Conservation (phyloP, 2,888 invertebrate genomes). For the Drosophila quinaria region DNA sequence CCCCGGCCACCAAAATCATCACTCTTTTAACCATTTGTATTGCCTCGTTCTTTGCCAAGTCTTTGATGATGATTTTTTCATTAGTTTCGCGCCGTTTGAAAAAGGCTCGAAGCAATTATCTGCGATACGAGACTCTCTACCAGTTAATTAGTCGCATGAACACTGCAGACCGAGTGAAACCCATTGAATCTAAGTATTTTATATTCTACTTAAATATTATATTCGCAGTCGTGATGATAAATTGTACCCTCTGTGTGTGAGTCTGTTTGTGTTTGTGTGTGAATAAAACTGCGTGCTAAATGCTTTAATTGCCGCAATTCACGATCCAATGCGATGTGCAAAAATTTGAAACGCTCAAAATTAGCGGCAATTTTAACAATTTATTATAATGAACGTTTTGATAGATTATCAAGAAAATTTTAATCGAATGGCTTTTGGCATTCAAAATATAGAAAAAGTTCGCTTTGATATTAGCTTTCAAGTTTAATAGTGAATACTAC, state of each 20-base stretch:
- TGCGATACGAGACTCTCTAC: constrained; percentile 7
- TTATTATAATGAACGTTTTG: constrained; percentile 47
- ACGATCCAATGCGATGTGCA: constrained; percentile 48
- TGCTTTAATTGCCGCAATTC: constrained; percentile 73
- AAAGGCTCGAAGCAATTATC: constrained; percentile 37
- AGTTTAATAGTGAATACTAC: not conserved
- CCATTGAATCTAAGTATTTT: constrained; percentile 37
- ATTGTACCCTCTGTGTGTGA: constrained; percentile 24
- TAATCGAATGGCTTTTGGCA: constrained; percentile 25
- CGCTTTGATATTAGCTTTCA: not conserved
- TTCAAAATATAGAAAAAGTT: not conserved
- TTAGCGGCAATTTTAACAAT: constrained; percentile 60
- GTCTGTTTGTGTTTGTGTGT: constrained; percentile 15
- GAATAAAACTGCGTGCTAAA: constrained; percentile 71
- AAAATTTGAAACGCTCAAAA: constrained; percentile 65
- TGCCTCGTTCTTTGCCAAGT: constrained; percentile 25
- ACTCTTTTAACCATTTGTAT: constrained; percentile 27
- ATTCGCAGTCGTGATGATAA: constrained; percentile 57
- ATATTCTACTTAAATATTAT: constrained; percentile 44
- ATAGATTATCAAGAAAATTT: constrained; percentile 33
- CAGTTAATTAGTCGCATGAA: constrained; percentile 56
- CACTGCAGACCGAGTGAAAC: constrained; percentile 16
- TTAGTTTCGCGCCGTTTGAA: constrained; percentile 66
- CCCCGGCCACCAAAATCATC: constrained; percentile 1
- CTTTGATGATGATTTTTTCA: constrained; percentile 61